Percentiles rank a stretch among this genome's conserved stretches.
These are phyloP conservation scores for Sabatieria punctata DNA, from an alignment of 2,888 invertebrate species.

Conservation along the genomic window DNA sequence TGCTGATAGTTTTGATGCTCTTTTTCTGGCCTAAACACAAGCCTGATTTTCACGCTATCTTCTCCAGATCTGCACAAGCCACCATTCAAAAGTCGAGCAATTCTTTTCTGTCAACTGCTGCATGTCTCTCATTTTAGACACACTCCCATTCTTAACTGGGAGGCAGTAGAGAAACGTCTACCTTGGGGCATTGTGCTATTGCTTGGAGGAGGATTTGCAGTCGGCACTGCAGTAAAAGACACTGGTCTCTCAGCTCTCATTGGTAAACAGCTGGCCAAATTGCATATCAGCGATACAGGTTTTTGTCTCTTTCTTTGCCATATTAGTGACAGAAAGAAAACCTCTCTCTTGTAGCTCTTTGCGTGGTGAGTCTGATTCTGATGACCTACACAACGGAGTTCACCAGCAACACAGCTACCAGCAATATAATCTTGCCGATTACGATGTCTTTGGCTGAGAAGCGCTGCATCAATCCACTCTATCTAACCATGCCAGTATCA, in stretches of 20 bases:
- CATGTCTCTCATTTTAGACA: too few relatives aligned
- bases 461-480: constrained; percentile 5
- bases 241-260: neutral
- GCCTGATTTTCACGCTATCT: too few relatives aligned
- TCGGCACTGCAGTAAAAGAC: constrained; percentile 32
- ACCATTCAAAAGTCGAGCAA: too few relatives aligned
- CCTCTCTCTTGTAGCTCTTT: neutral
- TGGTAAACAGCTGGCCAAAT: neutral
- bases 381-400: constrained; percentile 2
- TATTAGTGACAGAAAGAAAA: too few relatives aligned
- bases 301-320: too few relatives aligned
- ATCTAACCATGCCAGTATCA: constrained; percentile 3
- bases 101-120: too few relatives aligned
- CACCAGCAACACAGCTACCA: constrained; percentile 1
- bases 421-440: constrained; percentile 1
- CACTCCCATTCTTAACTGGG: too few relatives aligned
- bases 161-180: constrained; percentile 25
- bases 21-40: too few relatives aligned
- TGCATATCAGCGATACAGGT: too few relatives aligned
- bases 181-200: constrained; percentile 32
- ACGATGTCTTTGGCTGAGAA: constrained; percentile 2
- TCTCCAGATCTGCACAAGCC: too few relatives aligned
- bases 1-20: too few relatives aligned
- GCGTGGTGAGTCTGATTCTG: neutral
- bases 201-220: constrained; percentile 34